A percentile compares a stretch with the other conserved stretches of the same genome.
Evolutionary conservation across 2,797 vertebrate genomes (phyloP).

Genomic region (Hephaestus fuliginosus): DNA sequence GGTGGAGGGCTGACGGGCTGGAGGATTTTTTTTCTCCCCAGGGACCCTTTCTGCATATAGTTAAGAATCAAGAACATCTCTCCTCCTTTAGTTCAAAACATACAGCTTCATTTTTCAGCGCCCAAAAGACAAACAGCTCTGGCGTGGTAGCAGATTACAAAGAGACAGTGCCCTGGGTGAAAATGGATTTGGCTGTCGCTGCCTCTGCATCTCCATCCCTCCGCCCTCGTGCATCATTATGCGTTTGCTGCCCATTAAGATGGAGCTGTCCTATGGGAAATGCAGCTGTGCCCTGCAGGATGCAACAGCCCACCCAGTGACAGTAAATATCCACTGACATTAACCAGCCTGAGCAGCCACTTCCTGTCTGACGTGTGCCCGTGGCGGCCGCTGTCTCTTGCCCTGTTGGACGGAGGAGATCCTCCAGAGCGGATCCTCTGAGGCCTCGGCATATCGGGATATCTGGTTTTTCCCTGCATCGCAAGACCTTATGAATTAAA

Average conservation of each 20-base stretch:
- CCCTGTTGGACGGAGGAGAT: conserved; percentile 19
- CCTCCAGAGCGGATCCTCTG: conserved; percentile 25
- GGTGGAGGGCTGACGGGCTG: background rate
- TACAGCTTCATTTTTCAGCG: background rate
- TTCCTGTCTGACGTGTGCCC: conserved; percentile 59
- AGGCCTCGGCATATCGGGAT: conserved; percentile 25
- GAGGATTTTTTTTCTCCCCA: background rate
- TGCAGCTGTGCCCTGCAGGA: conserved; percentile 69
- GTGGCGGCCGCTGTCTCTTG: conserved; percentile 34
- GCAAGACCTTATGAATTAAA: conserved; percentile 70
- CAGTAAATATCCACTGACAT: conserved; percentile 77
- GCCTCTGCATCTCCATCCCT: conserved; percentile 34
- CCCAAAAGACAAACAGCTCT: conserved; percentile 2
- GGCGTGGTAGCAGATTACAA: background rate
- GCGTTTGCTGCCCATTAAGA: conserved; percentile 53
- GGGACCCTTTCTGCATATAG: background rate
- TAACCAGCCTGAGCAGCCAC: conserved; percentile 59
- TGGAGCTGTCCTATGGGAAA: conserved; percentile 52
- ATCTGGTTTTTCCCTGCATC: conserved; percentile 31
- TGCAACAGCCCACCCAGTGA: conserved; percentile 60
- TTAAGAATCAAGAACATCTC: background rate
- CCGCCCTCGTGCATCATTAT: conserved; percentile 49
- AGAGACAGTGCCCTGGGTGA: conserved; percentile 30
- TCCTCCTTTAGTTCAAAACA: background rate
- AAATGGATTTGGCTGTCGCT: conserved; percentile 38